Evolutionary conservation across 2,113 vertebrate genomes (phyloP).

Genomic region (Notechis scutatus): DNA sequence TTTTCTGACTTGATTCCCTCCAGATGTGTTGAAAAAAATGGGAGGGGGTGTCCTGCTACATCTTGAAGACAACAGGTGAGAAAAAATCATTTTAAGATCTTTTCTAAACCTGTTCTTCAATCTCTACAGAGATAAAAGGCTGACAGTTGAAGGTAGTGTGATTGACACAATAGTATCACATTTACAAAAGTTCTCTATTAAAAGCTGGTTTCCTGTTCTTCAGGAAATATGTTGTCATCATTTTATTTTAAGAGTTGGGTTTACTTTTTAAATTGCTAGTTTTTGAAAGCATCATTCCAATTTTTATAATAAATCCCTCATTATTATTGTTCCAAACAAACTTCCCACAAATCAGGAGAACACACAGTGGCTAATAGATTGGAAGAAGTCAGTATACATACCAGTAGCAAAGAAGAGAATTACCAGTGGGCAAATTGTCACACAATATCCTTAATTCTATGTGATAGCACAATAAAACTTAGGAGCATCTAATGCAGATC

Average conservation of each 20-base stretch:
- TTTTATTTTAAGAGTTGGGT: not conserved
- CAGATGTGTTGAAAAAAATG: not conserved
- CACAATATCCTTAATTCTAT: not conserved
- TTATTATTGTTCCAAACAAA: not conserved
- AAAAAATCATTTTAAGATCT: not conserved
- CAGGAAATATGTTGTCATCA: not conserved
- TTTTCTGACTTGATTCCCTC: not conserved
- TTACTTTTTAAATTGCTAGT: not conserved
- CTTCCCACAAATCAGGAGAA: not conserved
- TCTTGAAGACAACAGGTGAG: not conserved
- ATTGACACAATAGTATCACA: not conserved
- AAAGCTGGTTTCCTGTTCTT: not conserved
- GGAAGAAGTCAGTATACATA: not conserved
- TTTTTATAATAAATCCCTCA: not conserved
- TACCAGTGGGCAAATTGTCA: not conserved
- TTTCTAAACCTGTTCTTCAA: too few species aligned
- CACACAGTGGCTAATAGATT: not conserved
- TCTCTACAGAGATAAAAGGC: not conserved
- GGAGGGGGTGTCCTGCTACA: not conserved
- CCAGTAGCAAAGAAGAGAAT: not conserved
- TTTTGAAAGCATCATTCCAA: not conserved
- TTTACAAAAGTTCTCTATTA: not conserved
- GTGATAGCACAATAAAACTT: not conserved
- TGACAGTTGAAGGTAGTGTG: not conserved
- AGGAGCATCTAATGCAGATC: not conserved